Base-by-base conservation (phyloP, 2,797 vertebrate species). In the Microchirus variegatus region DNA sequence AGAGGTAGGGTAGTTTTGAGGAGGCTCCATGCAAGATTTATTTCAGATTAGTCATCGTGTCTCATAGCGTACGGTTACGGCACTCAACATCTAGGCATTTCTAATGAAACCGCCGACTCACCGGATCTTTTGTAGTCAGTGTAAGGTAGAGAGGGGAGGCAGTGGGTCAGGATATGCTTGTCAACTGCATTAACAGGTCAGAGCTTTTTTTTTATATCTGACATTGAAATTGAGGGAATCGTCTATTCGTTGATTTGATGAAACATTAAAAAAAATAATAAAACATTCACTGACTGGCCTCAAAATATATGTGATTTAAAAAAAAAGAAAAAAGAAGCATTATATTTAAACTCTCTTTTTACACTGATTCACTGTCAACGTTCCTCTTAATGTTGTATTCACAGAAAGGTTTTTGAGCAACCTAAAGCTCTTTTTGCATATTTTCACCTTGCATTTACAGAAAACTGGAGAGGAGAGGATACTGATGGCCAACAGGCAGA, bases 161-260 rank as follows among this genome's bases (percentile, higher is more conserved):
- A 1, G 53, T 31, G n/a, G 13, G 42, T 59, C 3, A 55, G 59
- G 77, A 77, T 59, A 77, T 76, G 84, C 77, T 63, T 86, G 83
- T 87, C 84, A 83, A 65, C 62, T 63, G 46, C 73, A 82, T 80
- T 81, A 80, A 78, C 63, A 80, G 67, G 81, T 87, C 81, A 64
- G 47, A 43, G 64, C 41, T 79, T 72, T 62, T 62, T 61, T 64
- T 54, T 53, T 60, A 11, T 69, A 60, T 57, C 65, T 82, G 69
- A 84, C 84, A 80, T 75, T 85, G 71, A 88, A 87, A 81, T 84
- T 59, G 69, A 75, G 73, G 70, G 77, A 83, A 84, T 84, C 75
- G 72, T 74, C 78, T 82, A 88, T 9, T 48, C 74, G 70, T 57
- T 85, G 80, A 85, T 84, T 87, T 83, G 84, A 86, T 75, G 75